phyloP scores from a whole-genome alignment of 2,888 invertebrate genomes.

The Perizoma affinitatum region DNA sequence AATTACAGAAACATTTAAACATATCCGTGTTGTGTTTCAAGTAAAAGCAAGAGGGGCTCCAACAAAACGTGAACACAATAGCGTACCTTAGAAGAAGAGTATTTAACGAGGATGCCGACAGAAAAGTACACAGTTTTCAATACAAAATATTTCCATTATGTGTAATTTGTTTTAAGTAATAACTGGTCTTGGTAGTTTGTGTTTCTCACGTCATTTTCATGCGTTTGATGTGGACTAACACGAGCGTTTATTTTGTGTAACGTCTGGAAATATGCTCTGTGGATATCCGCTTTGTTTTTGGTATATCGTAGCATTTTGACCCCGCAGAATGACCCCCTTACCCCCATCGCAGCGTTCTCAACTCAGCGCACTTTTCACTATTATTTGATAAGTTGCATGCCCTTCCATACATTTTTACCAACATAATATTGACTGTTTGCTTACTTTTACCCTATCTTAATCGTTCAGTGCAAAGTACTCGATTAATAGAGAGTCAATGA shows the following conservation, averaged over 20 bases:
- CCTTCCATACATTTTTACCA: conserved; percentile 44
- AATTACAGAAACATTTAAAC: conserved; percentile 45
- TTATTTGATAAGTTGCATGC: conserved; percentile 72
- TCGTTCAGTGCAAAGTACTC: conserved; percentile 11
- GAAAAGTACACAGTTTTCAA: conserved; percentile 55
- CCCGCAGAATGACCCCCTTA: conserved; percentile 71
- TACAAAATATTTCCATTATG: conserved; percentile 61
- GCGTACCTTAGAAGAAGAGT: conserved; percentile 57
- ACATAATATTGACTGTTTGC: conserved; percentile 41
- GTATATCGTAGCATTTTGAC: conserved; percentile 73
- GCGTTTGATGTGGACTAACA: conserved; percentile 77
- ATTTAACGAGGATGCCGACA: conserved; percentile 58
- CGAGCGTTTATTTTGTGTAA: conserved; percentile 58
- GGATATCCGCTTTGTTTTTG: conserved; percentile 75
- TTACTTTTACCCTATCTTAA: conserved; percentile 38
- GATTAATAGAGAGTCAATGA: not conserved
- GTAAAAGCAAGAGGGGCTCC: conserved; percentile 75
- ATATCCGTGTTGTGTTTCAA: conserved; percentile 73
- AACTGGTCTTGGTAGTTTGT: conserved; percentile 77
- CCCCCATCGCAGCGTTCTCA: conserved; percentile 70
- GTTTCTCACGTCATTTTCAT: conserved; percentile 72
- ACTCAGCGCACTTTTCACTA: conserved; percentile 66
- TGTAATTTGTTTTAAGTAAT: conserved; percentile 62
- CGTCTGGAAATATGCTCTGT: conserved; percentile 62
- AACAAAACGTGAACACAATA: conserved; percentile 70